These are phyloP conservation scores for Microcebus griseorufus DNA, from an alignment of 2,113 vertebrate genomes.

Conservation along the genomic window DNA sequence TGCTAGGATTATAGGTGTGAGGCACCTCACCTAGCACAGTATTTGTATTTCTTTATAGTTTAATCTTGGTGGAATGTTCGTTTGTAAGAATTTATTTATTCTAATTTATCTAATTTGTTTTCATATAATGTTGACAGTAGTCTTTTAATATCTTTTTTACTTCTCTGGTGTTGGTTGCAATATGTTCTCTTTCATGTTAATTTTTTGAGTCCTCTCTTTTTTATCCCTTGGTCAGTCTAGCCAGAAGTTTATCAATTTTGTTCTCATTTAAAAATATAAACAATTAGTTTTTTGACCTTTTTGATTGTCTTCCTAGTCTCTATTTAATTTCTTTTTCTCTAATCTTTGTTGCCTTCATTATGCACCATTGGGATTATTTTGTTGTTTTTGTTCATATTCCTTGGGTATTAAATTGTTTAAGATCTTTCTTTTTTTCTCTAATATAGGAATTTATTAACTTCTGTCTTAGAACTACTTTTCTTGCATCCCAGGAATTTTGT, in stretches of 20 bases:
- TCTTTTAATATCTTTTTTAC: too few relatives aligned
- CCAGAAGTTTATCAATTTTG: neutral
- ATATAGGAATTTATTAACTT: neutral
- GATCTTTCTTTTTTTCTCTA: neutral
- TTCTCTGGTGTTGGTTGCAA: too few relatives aligned
- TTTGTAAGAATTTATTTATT: too few relatives aligned
- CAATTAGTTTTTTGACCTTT: neutral
- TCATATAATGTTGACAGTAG: neutral
- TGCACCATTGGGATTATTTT: neutral
- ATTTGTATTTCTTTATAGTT: too few relatives aligned
- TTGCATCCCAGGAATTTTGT: neutral
- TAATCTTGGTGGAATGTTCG: too few relatives aligned
- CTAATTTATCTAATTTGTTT: neutral
- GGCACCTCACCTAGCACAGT: neutral
- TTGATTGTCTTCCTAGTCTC: neutral
- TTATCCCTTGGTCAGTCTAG: neutral
- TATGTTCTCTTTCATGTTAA: neutral
- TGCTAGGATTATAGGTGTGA: neutral
- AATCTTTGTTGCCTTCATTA: neutral
- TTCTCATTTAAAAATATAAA: neutral
- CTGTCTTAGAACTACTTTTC: neutral
- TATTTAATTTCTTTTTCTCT: neutral
- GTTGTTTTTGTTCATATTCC: neutral
- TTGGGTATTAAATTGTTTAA: neutral
- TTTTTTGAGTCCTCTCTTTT: neutral